Conservation (phyloP, 2,888 invertebrate species). For the Orthosia gothica region DNA sequence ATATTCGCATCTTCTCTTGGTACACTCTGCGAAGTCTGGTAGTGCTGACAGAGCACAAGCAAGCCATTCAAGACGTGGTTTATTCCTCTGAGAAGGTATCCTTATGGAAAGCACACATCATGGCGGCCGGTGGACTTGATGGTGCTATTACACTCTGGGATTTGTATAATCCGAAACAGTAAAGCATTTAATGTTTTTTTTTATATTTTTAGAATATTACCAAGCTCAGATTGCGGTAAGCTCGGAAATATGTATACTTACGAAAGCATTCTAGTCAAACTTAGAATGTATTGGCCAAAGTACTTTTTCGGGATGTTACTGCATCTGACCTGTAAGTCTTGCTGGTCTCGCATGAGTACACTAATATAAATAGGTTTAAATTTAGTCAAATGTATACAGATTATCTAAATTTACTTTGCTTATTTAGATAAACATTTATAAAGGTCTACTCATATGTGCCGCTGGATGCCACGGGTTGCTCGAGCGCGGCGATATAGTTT, state of each 20-base stretch:
- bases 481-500: conserved; percentile 44
- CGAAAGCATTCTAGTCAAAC: conserved; percentile 54
- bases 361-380: conserved; percentile 55
- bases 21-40: conserved; percentile 94
- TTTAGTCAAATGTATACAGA: conserved; percentile 52
- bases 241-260: conserved; percentile 52
- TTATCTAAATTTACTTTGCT: conserved; percentile 37
- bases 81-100: conserved; percentile 93
- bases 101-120: conserved; percentile 94
- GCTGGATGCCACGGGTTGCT: conserved; percentile 41
- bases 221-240: conserved; percentile 58
- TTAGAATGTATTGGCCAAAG: conserved; percentile 62
- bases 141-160: conserved; percentile 95
- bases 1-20: conserved; percentile 95
- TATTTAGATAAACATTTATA: conserved; percentile 44
- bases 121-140: conserved; percentile 95
- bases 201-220: conserved; percentile 65
- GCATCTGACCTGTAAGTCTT: conserved; percentile 48
- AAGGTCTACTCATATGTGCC: conserved; percentile 51
- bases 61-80: conserved; percentile 93
- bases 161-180: conserved; percentile 93
- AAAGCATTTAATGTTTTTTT: conserved; percentile 70
- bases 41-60: conserved; percentile 94
- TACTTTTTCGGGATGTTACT: conserved; percentile 56
- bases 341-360: conserved; percentile 58